Percentiles rank a stretch among this genome's conserved stretches.
Evolutionary conservation across 2,888 invertebrate species (phyloP).

Genomic region (Lathronympha strigana): DNA sequence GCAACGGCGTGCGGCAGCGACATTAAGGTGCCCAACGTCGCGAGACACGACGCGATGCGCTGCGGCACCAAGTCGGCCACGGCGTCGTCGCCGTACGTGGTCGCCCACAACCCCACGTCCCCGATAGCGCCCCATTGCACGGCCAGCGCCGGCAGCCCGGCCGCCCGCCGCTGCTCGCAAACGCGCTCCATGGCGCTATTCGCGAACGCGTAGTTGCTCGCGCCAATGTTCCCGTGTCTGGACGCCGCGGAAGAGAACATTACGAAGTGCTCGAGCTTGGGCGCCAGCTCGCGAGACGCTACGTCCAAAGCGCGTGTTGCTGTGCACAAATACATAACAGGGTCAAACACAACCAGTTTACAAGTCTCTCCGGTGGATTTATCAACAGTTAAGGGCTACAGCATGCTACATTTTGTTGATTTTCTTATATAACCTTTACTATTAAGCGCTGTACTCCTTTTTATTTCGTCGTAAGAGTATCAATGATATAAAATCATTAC

Average conservation of each 20-base stretch:
- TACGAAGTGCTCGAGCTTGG: slow-evolving; percentile 95
- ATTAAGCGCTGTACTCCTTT: too few species aligned
- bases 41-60: neutral
- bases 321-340: slow-evolving; percentile 43
- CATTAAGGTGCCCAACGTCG: neutral
- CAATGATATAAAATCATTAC: too few species aligned
- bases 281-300: slow-evolving; percentile 90
- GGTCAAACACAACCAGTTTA: too few species aligned
- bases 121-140: slow-evolving; percentile 99
- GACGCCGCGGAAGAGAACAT: slow-evolving; percentile 98
- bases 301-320: slow-evolving; percentile 92
- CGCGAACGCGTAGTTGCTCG: slow-evolving; percentile 97
- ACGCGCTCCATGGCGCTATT: slow-evolving; percentile 86
- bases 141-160: slow-evolving; percentile 93
- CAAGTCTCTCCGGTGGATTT: neutral
- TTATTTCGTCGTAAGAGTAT: too few species aligned
- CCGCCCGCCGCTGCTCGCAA: slow-evolving; percentile 89
- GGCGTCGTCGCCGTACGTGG: neutral
- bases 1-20: neutral
- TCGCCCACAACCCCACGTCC: slow-evolving; percentile 12
- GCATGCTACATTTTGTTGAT: too few species aligned
- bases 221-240: slow-evolving; percentile 98
- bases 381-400: too few species aligned
- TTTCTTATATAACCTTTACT: too few species aligned
- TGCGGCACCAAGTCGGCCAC: slow-evolving; percentile 1